phyloP scores from a whole-genome alignment of 2,797 vertebrate genomes.

The Crocidura indochinensis region DNA sequence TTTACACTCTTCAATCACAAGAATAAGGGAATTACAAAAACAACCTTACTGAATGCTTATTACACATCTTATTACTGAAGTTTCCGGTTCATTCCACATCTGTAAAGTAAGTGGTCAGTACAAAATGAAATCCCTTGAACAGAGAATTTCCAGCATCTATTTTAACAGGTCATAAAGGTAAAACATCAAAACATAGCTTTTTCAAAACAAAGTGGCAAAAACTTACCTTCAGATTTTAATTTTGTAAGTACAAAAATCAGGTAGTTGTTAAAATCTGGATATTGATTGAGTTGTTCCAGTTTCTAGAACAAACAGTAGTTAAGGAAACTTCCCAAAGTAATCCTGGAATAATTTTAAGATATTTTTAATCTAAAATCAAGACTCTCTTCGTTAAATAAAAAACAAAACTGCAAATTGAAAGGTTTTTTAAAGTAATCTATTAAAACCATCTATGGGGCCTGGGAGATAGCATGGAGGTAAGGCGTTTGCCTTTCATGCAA shows the following conservation, averaged over 20 bases:
- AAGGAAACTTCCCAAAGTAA: conserved; percentile 90
- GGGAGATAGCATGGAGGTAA: too few relatives aligned
- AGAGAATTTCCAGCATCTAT: neutral
- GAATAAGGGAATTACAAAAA: neutral
- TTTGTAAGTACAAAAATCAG: conserved; percentile 99
- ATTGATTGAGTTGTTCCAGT: conserved; percentile 99
- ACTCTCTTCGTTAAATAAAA: neutral
- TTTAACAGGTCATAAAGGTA: conserved; percentile 30
- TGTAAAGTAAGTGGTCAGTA: conserved; percentile 1
- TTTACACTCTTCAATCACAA: conserved; percentile 56
- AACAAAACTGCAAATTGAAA: too few relatives aligned
- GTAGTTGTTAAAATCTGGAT: conserved; percentile 99
- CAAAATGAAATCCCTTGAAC: conserved; percentile 65
- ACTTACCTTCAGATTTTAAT: conserved; percentile 98
- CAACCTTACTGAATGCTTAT: conserved; percentile 18
- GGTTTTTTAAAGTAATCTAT: conserved; percentile 38
- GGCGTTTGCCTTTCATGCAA: too few relatives aligned
- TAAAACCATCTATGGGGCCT: conserved; percentile 74
- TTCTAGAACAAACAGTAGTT: conserved; percentile 93
- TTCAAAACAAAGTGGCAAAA: neutral
- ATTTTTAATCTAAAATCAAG: conserved; percentile 59
- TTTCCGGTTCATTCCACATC: neutral
- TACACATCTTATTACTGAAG: conserved; percentile 29
- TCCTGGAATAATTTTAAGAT: conserved; percentile 39
- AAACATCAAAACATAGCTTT: neutral